A percentile compares a stretch with the other conserved stretches of the same genome.
Evolutionary conservation across 2,113 vertebrate species (phyloP).

Genomic region (Myiagra hebetior): DNA sequence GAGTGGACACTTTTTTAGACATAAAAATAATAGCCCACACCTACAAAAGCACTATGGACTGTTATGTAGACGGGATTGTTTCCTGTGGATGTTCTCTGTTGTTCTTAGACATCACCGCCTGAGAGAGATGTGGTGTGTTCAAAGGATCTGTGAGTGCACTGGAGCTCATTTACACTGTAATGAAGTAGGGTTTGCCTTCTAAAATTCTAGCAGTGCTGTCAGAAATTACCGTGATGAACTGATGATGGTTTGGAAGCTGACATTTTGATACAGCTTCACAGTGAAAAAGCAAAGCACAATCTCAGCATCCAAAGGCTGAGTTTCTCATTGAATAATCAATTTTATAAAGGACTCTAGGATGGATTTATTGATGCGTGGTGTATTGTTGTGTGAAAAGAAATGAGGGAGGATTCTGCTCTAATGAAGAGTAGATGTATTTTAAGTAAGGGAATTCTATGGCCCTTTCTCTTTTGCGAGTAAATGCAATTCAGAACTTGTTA

Average conservation of each 20-base stretch:
- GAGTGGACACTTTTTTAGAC: background rate
- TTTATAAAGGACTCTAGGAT: background rate
- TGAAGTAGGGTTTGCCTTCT: background rate
- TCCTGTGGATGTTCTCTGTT: background rate
- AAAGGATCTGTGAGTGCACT: background rate
- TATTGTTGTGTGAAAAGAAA: slow-evolving; percentile 22
- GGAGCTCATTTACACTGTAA: background rate
- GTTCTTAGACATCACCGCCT: background rate
- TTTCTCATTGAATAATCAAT: background rate
- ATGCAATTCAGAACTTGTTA: slow-evolving; percentile 22
- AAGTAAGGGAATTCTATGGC: slow-evolving; percentile 27
- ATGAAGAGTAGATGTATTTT: slow-evolving; percentile 40
- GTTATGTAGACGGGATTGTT: background rate
- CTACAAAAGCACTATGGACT: background rate
- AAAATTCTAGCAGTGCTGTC: slow-evolving; percentile 1
- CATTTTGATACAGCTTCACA: background rate
- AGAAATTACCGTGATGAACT: background rate
- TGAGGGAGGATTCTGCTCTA: slow-evolving; percentile 25
- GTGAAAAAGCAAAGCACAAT: background rate
- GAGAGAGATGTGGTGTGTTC: background rate
- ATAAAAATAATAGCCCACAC: background rate
- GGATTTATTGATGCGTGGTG: background rate
- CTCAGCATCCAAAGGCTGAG: background rate
- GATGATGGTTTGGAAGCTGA: background rate
- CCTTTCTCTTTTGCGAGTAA: background rate